Conservation (phyloP, 2,797 vertebrate genomes). For the Allobates femoralis region DNA sequence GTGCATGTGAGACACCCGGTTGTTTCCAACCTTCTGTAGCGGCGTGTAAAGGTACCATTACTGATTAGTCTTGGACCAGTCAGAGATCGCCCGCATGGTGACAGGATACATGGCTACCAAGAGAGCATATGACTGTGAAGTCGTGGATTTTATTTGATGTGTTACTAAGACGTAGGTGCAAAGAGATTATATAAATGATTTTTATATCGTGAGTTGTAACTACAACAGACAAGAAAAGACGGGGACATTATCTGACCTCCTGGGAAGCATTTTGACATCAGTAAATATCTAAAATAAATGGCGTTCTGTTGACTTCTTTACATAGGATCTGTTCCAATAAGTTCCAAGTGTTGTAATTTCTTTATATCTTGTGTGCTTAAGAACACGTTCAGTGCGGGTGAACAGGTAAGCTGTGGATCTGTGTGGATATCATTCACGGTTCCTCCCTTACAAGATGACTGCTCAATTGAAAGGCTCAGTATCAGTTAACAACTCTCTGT, state of each 20-base stretch:
- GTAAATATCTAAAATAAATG: background rate
- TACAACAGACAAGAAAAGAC: background rate
- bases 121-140: background rate
- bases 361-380: background rate
- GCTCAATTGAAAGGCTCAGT: background rate
- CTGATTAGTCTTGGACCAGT: too few species aligned
- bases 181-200: background rate
- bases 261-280: background rate
- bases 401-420: background rate
- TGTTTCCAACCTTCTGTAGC: too few species aligned
- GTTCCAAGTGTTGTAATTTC: background rate
- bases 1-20: too few species aligned
- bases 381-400: background rate
- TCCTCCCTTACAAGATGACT: background rate
- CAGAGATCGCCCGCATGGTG: background rate
- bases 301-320: background rate
- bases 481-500: background rate
- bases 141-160: background rate
- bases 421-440: background rate
- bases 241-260: background rate
- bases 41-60: too few species aligned
- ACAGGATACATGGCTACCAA: background rate
- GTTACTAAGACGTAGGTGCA: background rate
- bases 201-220: background rate
- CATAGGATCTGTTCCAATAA: background rate